These are phyloP conservation scores for Turritopsis rubra DNA, from an alignment of 30 jellyfish, hydroid and myxozoan genomes.

Conservation along the genomic window DNA sequence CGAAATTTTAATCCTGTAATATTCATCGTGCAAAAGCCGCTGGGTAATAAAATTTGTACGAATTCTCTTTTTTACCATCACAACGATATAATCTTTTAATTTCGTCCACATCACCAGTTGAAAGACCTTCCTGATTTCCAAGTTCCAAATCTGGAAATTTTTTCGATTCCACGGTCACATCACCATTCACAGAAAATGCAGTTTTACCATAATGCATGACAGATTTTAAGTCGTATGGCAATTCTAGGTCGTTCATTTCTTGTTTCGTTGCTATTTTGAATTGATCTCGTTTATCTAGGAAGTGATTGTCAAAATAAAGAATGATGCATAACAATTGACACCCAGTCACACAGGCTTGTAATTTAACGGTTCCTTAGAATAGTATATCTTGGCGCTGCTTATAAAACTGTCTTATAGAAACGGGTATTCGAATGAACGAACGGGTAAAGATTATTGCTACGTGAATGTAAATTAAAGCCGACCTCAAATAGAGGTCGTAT, in stretches of 20 bases:
- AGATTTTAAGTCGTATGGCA: conserved; percentile 1
- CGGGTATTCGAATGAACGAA: too few species aligned
- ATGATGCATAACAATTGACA: too few species aligned
- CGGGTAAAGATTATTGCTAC: too few species aligned
- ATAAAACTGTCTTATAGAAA: too few species aligned
- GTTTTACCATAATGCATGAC: conserved; percentile 6
- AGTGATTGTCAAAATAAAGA: too few species aligned
- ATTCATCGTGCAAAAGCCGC: background rate
- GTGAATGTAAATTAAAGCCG: too few species aligned
- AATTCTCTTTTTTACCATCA: background rate
- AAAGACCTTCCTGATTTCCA: background rate
- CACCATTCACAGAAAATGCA: background rate
- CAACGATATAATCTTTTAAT: conserved; percentile 5
- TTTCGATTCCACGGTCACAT: background rate
- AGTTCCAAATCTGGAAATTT: background rate
- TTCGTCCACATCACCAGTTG: conserved; percentile 5
- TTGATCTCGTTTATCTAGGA: background rate
- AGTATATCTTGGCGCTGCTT: too few species aligned
- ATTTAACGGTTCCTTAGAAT: too few species aligned
- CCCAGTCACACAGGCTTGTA: too few species aligned
- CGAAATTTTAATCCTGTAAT: background rate
- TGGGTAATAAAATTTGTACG: background rate
- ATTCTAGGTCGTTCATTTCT: background rate
- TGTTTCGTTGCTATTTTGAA: background rate
- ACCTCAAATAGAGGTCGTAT: too few species aligned